A percentile compares a stretch with the other conserved stretches of the same genome.
phyloP scores from a whole-genome alignment of 92 coral and sea anemone genomes.

The Nematostella vectensis region DNA sequence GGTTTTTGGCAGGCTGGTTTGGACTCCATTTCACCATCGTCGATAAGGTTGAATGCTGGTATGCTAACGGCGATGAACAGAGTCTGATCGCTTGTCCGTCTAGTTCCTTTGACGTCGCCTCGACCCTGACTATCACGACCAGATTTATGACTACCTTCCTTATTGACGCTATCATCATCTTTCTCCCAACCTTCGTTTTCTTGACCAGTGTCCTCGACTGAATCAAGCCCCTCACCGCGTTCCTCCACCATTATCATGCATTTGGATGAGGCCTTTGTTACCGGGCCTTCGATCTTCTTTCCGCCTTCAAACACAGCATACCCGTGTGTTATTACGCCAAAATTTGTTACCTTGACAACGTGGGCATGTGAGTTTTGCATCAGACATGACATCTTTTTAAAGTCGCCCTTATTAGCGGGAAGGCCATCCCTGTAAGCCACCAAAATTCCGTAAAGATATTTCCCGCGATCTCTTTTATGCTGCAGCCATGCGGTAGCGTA shows the following conservation, averaged over 20 bases:
- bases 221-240: background rate
- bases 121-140: background rate
- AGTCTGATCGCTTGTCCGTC: background rate
- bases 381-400: constrained; percentile 14
- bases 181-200: constrained; percentile 5
- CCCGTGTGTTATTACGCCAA: constrained; percentile 24
- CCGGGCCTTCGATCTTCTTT: constrained; percentile 26
- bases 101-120: background rate
- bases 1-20: background rate
- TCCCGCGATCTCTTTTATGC: constrained; percentile 20
- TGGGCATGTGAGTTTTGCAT: constrained; percentile 29
- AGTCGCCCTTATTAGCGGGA: background rate
- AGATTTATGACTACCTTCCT: background rate
- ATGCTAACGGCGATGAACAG: constrained; percentile 9
- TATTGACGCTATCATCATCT: too few relatives aligned
- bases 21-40: background rate
- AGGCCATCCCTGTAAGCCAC: constrained; percentile 7
- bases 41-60: background rate
- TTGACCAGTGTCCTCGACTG: background rate
- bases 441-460: constrained; percentile 42
- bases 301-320: constrained; percentile 34
- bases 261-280: constrained; percentile 12
- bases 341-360: constrained; percentile 36
- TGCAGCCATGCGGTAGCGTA: constrained; percentile 57
- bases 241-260: constrained; percentile 52